Base-by-base conservation (phyloP, 2,113 vertebrate genomes). In the Dicrurus megarhynchus region DNA sequence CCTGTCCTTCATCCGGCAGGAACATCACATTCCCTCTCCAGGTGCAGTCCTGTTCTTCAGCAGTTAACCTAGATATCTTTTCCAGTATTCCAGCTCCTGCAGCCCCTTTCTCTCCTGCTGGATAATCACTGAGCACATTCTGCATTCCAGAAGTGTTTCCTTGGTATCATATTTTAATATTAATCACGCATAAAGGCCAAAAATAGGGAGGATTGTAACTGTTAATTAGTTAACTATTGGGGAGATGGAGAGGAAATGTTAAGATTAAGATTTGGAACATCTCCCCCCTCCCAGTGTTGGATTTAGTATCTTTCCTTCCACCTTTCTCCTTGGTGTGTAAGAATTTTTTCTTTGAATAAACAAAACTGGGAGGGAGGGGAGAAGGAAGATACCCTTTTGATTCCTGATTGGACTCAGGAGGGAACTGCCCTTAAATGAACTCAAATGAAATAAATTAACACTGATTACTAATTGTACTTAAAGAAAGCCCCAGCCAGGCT, bases 401-500 rank as follows among this genome's bases (percentile, higher is more conserved):
- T 50, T 89, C 16, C 19, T 82, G 65, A 20, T 53, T 59, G 70
- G 76, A 26, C 13, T 81, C 55, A 13, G 77, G 84, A 63, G 60
- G 53, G 67, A 65, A 4, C 52, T 81, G 44, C 68, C 42, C 77
- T 76, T 67, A 76, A 50, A 18, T 67, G 71, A 81, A 28, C 64
- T 70, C 61, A 79, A 8, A 12, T 33, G 57, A 59, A 59, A 27
- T 26, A 63, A 87, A 84, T 94, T 15, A 84, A 70, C 24, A 13
- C 28, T 46, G 33, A 90, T 70, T 70, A 16, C 7, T 87, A 32
- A 37, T 17, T 28, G 23, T 21, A 35, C 6, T 22, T 35, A 42
- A 57, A 55, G 32, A 1, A 70, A 33, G 28, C 13, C 41, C 20
- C 16, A 41, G 2, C n/a, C 9, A 4, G 1, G 0, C 2, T 16